These are phyloP conservation scores for Palaemon carinicauda DNA, from an alignment of 1,140 invertebrate genomes.

Conservation along the genomic window DNA sequence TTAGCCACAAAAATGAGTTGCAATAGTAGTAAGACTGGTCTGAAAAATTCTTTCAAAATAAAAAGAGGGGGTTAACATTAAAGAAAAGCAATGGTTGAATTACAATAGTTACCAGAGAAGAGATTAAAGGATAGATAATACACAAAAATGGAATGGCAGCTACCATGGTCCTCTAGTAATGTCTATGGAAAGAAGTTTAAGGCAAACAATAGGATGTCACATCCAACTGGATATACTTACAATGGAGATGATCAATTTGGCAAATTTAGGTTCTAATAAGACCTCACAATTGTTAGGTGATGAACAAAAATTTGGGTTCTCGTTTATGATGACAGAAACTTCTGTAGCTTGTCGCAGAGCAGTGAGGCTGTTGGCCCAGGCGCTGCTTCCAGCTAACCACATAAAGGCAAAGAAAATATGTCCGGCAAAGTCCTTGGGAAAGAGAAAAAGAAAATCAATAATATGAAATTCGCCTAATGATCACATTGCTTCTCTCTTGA, in stretches of 20 bases:
- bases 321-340: slow-evolving; percentile 62
- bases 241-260: slow-evolving; percentile 72
- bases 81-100: too few species aligned
- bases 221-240: slow-evolving; percentile 69
- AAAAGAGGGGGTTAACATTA: too few species aligned
- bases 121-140: too few species aligned
- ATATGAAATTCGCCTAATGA: too few species aligned
- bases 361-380: slow-evolving; percentile 73
- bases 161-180: not conserved
- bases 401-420: slow-evolving; percentile 72
- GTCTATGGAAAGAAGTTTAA: not conserved
- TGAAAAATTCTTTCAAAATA: too few species aligned
- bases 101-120: too few species aligned
- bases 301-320: slow-evolving; percentile 57
- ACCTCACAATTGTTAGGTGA: slow-evolving; percentile 59
- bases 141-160: too few species aligned
- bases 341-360: slow-evolving; percentile 70
- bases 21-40: too few species aligned
- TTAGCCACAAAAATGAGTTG: too few species aligned
- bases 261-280: slow-evolving; percentile 66
- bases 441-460: not conserved
- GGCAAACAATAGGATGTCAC: not conserved
- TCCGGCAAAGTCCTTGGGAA: slow-evolving; percentile 71
- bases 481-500: too few species aligned
- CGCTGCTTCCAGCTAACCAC: slow-evolving; percentile 75